These are phyloP conservation scores for Glossosoma conforme DNA, from an alignment of 1,140 invertebrate species.

Conservation along the genomic window DNA sequence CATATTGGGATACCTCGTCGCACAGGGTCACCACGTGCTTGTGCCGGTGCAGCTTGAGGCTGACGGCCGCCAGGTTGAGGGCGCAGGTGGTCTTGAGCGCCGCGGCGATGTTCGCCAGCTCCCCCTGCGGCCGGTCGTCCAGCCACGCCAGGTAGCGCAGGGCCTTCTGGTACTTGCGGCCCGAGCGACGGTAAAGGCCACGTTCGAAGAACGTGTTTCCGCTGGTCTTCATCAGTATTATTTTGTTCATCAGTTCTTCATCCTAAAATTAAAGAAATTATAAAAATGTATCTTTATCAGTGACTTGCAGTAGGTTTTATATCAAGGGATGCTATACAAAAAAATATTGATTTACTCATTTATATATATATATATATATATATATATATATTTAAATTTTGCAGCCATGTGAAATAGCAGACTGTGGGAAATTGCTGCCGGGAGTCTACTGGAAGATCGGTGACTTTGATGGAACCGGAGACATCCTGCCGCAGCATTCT, in stretches of 20 bases:
- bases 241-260: slow-evolving; percentile 39
- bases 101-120: not conserved
- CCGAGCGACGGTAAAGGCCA: slow-evolving; percentile 56
- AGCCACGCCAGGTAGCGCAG: slow-evolving; percentile 60
- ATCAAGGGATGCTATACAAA: no score
- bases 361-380: no score
- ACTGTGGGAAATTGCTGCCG: slow-evolving; percentile 67
- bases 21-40: slow-evolving; percentile 57
- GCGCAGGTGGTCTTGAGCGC: slow-evolving; percentile 40
- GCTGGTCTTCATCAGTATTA: slow-evolving; percentile 61
- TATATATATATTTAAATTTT: no score
- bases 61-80: slow-evolving; percentile 66
- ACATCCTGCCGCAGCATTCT: slow-evolving; percentile 68
- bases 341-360: no score
- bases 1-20: slow-evolving; percentile 56
- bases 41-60: slow-evolving; percentile 59
- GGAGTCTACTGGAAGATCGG: slow-evolving; percentile 60
- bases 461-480: slow-evolving; percentile 64
- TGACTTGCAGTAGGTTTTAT: no score
- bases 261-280: slow-evolving; percentile 37
- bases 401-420: slow-evolving; percentile 59
- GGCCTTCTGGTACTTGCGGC: slow-evolving; percentile 70
- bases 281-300: no score
- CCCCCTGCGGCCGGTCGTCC: not conserved
- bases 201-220: slow-evolving; percentile 66